Evolutionary conservation across 2,113 vertebrate species (phyloP).

Genomic region (Numenius arquata): DNA sequence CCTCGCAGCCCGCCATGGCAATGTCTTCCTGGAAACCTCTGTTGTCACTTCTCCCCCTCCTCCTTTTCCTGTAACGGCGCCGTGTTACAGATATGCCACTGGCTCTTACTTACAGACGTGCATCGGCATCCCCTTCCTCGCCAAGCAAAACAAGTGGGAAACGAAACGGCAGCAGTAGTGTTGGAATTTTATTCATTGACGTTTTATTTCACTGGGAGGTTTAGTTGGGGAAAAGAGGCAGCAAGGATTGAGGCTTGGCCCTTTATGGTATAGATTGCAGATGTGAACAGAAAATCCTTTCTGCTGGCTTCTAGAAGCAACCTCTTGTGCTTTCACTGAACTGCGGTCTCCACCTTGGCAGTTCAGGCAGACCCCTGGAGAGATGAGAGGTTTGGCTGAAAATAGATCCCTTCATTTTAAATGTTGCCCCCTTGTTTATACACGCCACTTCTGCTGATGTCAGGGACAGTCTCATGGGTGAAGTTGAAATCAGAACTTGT

Average conservation of each 20-base stretch:
- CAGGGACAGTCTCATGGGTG: neutral
- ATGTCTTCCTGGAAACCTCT: neutral
- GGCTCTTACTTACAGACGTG: neutral
- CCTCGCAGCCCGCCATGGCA: fast-evolving
- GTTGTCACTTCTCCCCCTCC: neutral
- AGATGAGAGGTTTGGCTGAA: neutral
- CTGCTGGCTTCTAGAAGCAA: neutral
- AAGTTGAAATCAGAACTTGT: neutral
- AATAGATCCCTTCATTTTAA: neutral
- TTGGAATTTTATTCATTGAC: neutral
- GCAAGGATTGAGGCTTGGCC: neutral
- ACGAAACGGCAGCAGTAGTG: neutral
- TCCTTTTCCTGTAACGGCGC: neutral
- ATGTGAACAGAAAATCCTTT: neutral
- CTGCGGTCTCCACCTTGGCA: neutral
- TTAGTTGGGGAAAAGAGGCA: neutral
- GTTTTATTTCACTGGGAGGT: neutral
- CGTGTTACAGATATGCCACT: fast-evolving
- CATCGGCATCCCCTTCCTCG: fast-evolving
- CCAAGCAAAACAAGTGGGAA: neutral
- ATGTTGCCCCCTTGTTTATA: neutral
- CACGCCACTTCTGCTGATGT: neutral
- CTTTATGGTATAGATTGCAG: fast-evolving
- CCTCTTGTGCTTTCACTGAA: neutral
- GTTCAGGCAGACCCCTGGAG: neutral